phyloP scores from a whole-genome alignment of 2,888 invertebrate species.

The Dorcus parallelipipedus region DNA sequence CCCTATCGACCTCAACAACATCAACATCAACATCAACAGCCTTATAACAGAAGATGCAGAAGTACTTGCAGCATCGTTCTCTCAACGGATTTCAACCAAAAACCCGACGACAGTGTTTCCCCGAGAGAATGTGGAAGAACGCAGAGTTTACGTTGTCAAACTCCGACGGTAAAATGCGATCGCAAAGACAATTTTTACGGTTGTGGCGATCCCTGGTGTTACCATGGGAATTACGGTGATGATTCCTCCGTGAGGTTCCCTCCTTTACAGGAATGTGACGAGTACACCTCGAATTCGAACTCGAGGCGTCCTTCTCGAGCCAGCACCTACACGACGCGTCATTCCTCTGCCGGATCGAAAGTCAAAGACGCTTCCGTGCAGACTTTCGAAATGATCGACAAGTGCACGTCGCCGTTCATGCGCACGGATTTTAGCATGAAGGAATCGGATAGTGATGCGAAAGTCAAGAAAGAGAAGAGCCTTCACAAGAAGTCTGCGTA shows the following conservation, averaged over 20 bases:
- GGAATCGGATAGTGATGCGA: constrained; percentile 18
- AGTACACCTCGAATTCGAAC: constrained; percentile 40
- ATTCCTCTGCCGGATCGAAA: constrained; percentile 26
- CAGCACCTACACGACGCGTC: constrained; percentile 43
- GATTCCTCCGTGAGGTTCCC: constrained; percentile 39
- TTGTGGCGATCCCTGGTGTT: constrained; percentile 51
- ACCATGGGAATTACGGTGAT: constrained; percentile 39
- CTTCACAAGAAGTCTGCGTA: constrained; percentile 27
- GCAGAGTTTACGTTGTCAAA: constrained; percentile 48
- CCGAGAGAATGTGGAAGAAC: constrained; percentile 38
- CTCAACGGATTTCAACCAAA: constrained; percentile 51
- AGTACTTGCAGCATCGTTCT: constrained; percentile 69
- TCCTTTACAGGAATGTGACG: constrained; percentile 48
- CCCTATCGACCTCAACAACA: constrained; percentile 34
- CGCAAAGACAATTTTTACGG: constrained; percentile 33
- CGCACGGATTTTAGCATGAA: constrained; percentile 30
- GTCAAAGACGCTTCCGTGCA: constrained; percentile 54
- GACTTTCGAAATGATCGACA: constrained; percentile 50
- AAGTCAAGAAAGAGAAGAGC: constrained; percentile 20
- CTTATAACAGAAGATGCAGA: constrained; percentile 55
- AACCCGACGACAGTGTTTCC: constrained; percentile 29
- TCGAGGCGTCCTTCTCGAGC: constrained; percentile 33
- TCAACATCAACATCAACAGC: constrained; percentile 36
- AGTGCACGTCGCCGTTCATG: constrained; percentile 46
- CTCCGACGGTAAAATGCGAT: constrained; percentile 38